Base-by-base conservation (phyloP, 2,888 invertebrate species). In the Cistogaster globosa region DNA sequence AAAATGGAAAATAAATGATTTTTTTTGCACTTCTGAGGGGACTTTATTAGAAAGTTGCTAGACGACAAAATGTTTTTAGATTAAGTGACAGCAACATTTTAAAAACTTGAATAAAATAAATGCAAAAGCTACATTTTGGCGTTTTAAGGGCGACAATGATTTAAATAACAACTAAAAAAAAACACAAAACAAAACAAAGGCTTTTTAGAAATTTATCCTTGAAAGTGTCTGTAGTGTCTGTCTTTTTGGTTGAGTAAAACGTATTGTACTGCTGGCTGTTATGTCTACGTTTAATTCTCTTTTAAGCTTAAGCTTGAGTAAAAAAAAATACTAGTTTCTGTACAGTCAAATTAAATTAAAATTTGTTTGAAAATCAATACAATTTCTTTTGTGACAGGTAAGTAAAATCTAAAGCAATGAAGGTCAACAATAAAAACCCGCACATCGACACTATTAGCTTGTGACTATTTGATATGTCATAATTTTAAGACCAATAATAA, bases 1-100 rank as follows among this genome's bases (percentile, higher is more conserved):
- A 38, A 58, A 65, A 62, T 26, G 14, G 8, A 48, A 42, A 77
- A 74, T 20, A 57, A 67, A 53, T 53, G 20, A 60, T 62, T 18
- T 18, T 69, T 53, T 68, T 53, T 48, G 72, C 22, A 83, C 69
- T 42, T 53, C 36, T 51, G 65, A 67, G 58, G 12, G 81, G 84
- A 84, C 84, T 80, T 80, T 76, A 76, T 80, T 84, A 84, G 76
- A 84, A 80, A 82, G 76, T 84, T 76, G 58, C 65, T 57, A 81
- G 84, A 82, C 82, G 82, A 26, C 57, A 82, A 68, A 75, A 60
- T 22, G 20, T 12, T 69, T 75, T 51, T 9, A 57, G 57, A 71
- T 67, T 67, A 77, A 77, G 42, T 77, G 65, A 65, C 67, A 72
- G 58, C 69, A 65, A 51, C 55, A 48, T 60, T 67, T 53, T 38